Conservation (phyloP, 2,888 invertebrate species). For the Cephus pulcher region DNA sequence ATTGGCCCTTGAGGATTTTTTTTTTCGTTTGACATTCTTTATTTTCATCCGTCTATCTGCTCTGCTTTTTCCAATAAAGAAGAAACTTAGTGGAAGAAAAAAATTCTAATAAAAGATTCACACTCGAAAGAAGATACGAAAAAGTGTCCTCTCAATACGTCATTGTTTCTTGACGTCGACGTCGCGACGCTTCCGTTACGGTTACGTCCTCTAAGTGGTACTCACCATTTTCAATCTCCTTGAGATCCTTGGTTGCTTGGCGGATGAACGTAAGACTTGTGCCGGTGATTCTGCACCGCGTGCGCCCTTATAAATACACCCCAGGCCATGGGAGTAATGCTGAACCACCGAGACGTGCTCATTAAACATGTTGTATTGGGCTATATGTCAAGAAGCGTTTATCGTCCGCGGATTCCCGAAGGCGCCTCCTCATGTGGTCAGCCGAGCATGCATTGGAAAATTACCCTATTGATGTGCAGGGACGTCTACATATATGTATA, state of each 20-base stretch:
- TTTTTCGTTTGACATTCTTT: background rate
- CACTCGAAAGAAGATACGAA: background rate
- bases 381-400: background rate
- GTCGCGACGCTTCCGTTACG: background rate
- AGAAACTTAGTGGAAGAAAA: background rate
- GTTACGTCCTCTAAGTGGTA: conserved; percentile 2
- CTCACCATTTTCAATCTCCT: conserved; percentile 20
- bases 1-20: background rate
- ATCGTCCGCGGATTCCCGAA: background rate
- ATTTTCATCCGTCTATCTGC: background rate
- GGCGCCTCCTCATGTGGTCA: background rate
- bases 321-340: conserved; percentile 38
- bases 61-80: background rate
- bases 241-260: conserved; percentile 28
- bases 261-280: conserved; percentile 44
- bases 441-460: background rate
- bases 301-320: conserved; percentile 43
- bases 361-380: conserved; percentile 48
- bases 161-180: background rate
- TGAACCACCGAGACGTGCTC: conserved; percentile 54
- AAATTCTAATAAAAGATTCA: background rate
- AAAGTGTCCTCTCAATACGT: background rate
- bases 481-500: background rate
- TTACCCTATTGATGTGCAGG: background rate
- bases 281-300: conserved; percentile 35